Base-by-base conservation (phyloP, 2,113 vertebrate genomes). In the Varanus salvator region DNA sequence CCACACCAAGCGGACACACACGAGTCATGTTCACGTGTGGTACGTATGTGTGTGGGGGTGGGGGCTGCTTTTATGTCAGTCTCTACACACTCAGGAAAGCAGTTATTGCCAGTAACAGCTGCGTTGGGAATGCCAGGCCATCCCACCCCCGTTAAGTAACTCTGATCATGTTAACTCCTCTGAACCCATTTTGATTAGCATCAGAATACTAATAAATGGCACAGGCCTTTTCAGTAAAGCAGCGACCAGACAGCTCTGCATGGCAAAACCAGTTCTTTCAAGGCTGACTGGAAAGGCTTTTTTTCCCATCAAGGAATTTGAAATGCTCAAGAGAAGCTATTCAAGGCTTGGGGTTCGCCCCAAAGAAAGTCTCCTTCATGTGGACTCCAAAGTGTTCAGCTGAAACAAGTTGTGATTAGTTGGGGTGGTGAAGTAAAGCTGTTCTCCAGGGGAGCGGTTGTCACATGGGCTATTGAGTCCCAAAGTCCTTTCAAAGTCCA, bases 401-500 rank as follows among this genome's bases (percentile, higher is more conserved):
- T 99, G 98, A 96, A 99, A 99, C 91, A 99, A 98, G 93, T 98
- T 99, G 98, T 98, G 99, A 97, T 98, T 99, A 97, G 99, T 98
- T 50, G 99, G 99, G 3, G 99, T 99, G 96, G 98, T 99, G 95
- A 99, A 99, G 95, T 99, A 99, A 91, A 99, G 98, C 97, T 99
- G 98, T 91, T 99, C 98, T 0, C 96, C 97, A 87, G 98, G 97
- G 0, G 98, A 95, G 66, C 96, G 98, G 98, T 98, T 99, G 95
- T 99, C 99, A 0, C 99, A 99, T 0, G 99, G 99, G 95, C 99
- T 99, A 96, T 98, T 99, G 71, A 99, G 98, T 91, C 98, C 99
- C 96, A 99, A 98, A 92, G 99, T 99, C 96, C 99, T 97, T 97
- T 99, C 99, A 89, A 99, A 99, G 98, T 99, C 99, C 97, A 99